These are phyloP conservation scores for Apogon talboti DNA, from an alignment of 2,797 vertebrate genomes.

Conservation along the genomic window DNA sequence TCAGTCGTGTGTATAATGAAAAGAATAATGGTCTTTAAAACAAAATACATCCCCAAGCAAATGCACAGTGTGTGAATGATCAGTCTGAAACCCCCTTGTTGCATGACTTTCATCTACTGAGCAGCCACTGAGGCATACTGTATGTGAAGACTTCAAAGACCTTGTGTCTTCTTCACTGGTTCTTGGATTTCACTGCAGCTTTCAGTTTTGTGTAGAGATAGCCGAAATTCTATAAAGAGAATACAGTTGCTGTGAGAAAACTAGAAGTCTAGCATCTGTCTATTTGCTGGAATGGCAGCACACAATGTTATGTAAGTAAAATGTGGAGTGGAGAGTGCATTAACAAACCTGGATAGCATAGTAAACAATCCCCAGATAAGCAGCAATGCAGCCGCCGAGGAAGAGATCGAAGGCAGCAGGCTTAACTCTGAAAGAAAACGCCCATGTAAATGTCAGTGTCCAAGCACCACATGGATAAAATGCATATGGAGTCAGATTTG, in stretches of 20 bases:
- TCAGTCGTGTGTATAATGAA: slow-evolving; percentile 17
- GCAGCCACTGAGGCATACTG: slow-evolving; percentile 18
- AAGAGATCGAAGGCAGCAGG: slow-evolving; percentile 89
- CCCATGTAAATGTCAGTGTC: neutral
- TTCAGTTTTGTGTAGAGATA: slow-evolving; percentile 79
- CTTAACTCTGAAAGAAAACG: slow-evolving; percentile 80
- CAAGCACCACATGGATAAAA: neutral
- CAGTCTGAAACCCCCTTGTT: slow-evolving; percentile 5
- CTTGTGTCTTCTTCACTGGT: slow-evolving; percentile 65
- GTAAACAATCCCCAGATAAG: slow-evolving; percentile 85
- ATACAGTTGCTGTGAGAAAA: slow-evolving; percentile 20
- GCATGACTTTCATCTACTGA: slow-evolving; percentile 35
- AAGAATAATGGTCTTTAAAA: slow-evolving; percentile 29
- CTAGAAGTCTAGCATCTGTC: neutral
- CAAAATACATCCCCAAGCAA: slow-evolving; percentile 41
- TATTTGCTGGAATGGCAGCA: neutral
- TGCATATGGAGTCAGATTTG: neutral
- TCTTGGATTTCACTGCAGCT: slow-evolving; percentile 78
- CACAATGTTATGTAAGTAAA: neutral
- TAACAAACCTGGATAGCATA: slow-evolving; percentile 81
- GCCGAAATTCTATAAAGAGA: slow-evolving; percentile 78
- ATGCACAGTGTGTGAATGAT: slow-evolving; percentile 9
- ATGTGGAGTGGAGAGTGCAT: neutral
- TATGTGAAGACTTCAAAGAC: slow-evolving; percentile 38
- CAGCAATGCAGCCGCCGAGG: slow-evolving; percentile 85